Evolutionary conservation across 1,140 invertebrate species (phyloP), one percentile per base, ranked within the genome.

Genomic region (Neodiprion fabricii): DNA sequence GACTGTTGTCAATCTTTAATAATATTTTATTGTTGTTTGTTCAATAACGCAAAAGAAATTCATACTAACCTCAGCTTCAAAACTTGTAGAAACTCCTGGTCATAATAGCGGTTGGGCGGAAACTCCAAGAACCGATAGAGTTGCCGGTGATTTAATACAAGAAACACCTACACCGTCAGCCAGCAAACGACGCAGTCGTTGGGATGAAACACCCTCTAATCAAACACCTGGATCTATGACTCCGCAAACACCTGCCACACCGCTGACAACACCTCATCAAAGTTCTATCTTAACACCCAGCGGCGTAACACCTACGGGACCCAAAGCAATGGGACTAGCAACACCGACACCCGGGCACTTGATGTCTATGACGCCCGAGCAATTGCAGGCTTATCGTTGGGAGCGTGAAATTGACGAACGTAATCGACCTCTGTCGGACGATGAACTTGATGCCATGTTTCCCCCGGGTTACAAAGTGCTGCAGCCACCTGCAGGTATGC

Each of bases 341-440:
- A 99, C 99, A 0, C 99, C 99, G 0, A 98, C 97, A 1, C 97
- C 97, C 0, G 95, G 95, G 75, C 97, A 99, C 82, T 89, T 99
- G 68, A 94, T 98, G 77, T 95, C 96, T 1, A 99, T 99, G 98
- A 99, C 99, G 0, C 98, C 99, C 0, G 99, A 99, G 88, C 98
- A 99, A 87, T 88, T 99, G 75, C 98, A 99, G 86, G 97, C 97
- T 0, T 99, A 97, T 86, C 93, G 98, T n/a, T 99, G 97, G 97
- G 98, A 99, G 88, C 93, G 96, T 81, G 99, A 99, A 90, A 99
- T 99, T 74, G 98, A 99, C 83, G 98, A 99, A 84, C 90, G 98
- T 72, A 99, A 99, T 87, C 90, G 98, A 78, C 97, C 97, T 0
- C 92, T 99, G 71, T 94, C 96, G 0, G 98, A 99, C 87, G 98